Base-by-base conservation (phyloP, 2,113 vertebrate genomes). In the Cebidichthys violaceus region DNA sequence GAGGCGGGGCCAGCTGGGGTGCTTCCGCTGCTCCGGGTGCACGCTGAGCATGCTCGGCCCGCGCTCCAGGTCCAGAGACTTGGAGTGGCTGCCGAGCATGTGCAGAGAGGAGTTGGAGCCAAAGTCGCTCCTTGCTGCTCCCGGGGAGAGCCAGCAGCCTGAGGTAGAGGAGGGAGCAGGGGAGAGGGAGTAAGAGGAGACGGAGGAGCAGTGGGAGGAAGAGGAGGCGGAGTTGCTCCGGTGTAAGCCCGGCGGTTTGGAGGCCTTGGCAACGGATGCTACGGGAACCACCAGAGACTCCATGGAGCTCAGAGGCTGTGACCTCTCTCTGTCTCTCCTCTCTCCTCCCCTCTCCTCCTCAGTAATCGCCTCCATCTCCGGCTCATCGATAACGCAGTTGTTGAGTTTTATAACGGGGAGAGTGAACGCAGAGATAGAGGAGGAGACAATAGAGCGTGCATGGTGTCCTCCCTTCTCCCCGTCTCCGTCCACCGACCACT, bases 351-450 rank as follows among this genome's bases (percentile, higher is more conserved):
- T 67, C 8, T 94, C 95, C 75, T 99, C 98, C 90, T 99, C 97
- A 0, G 97, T 98, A 80, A 99, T 99, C 77, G 96, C 96, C 76
- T 99, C 97, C 93, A 98, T 96, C 85, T 97, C 97, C 4, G 97
- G 97, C 43, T 99, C 98, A 62, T 99, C 98, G 4, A 99, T 99
- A 5, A 99, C 98, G 75, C 99, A 99, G 91, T 99, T 99, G 91
- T 99, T 99, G n/a, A 99, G 95, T 89, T 99, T 99, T 85, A 99
- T 99, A 82, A 99, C 98, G 0, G 99, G 99, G 9, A 99, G 90
- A 0, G 98, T 99, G 71, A 99, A 99, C 31, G 99, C 98, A 39
- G 96, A 98, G 87, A 99, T 96, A 7, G 98, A 99, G 2, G 98
- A 99, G 1, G 98, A 98, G 10, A 99, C 98, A 2, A 99, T 99